Percentiles rank a stretch among this genome's conserved stretches.
Evolutionary conservation across 2,113 vertebrate species (phyloP).

Genomic region (Myiozetetes cayanensis): DNA sequence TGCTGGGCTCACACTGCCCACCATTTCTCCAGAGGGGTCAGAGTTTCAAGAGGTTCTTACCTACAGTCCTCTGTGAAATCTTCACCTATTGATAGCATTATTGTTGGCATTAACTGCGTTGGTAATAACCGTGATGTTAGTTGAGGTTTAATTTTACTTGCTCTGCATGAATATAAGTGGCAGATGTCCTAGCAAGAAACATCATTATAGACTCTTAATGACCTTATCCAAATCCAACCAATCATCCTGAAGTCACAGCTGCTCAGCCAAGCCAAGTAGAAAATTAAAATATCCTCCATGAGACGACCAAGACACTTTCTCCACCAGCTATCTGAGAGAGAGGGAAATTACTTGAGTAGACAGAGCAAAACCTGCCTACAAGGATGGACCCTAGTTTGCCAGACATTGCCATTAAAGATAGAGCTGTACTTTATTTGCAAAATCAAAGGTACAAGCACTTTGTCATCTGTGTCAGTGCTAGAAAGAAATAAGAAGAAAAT

Average conservation of each 20-base stretch:
- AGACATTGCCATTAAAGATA: not conserved
- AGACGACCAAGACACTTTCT: not conserved
- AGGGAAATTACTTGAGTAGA: not conserved
- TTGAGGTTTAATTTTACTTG: not conserved
- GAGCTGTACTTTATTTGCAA: not conserved
- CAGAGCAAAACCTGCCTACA: not conserved
- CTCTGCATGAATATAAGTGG: not conserved
- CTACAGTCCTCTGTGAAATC: not conserved
- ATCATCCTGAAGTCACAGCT: not conserved
- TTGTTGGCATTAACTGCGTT: not conserved
- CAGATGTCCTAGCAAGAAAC: not conserved
- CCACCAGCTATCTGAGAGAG: not conserved
- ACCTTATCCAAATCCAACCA: constrained; percentile 2
- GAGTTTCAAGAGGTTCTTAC: not conserved
- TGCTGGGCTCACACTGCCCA: not conserved
- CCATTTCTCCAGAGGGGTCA: accelerated
- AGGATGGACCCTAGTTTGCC: not conserved
- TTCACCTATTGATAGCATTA: not conserved
- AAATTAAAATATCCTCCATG: not conserved
- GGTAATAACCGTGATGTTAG: not conserved
- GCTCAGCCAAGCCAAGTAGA: constrained; percentile 10
- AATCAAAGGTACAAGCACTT: not conserved
- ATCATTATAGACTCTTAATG: not conserved
- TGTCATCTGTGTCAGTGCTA: not conserved
- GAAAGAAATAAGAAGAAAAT: not conserved